Percentiles rank a stretch among this genome's conserved stretches.
phyloP scores from a whole-genome alignment of 2,888 invertebrate genomes.

The Tribolium freemani region DNA sequence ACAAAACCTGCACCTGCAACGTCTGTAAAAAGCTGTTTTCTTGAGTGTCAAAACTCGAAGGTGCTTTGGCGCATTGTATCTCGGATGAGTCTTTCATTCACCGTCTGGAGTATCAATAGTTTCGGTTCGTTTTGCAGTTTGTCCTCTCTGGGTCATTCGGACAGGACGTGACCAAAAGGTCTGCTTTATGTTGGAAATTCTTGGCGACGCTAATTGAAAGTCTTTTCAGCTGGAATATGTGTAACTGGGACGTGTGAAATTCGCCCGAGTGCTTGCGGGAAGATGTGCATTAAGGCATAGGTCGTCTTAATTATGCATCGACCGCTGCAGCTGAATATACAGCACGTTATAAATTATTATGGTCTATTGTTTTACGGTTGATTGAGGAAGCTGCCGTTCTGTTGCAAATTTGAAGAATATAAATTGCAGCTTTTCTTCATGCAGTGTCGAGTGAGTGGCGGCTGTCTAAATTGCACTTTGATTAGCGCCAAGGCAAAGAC shows the following conservation, averaged over 20 bases:
- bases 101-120: conserved; percentile 53
- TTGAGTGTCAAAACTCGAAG: conserved; percentile 30
- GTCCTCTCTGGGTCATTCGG: conserved; percentile 55
- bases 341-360: not conserved
- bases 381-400: not conserved
- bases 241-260: conserved; percentile 5
- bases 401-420: not conserved
- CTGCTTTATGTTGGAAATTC: conserved; percentile 10
- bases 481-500: not conserved
- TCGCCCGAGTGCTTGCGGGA: not conserved
- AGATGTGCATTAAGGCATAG: not conserved
- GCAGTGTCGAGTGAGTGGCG: not conserved
- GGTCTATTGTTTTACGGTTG: not conserved
- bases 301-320: conserved; percentile 1
- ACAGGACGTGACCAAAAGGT: conserved; percentile 51
- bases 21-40: conserved; percentile 17
- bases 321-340: not conserved
- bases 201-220: conserved; percentile 6
- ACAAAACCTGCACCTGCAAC: conserved; percentile 26
- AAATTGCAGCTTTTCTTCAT: not conserved
- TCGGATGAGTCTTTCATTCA: conserved; percentile 45
- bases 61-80: conserved; percentile 17
- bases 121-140: conserved; percentile 54
- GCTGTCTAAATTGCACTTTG: not conserved
- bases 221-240: not conserved